Evolutionary conservation across 2,888 invertebrate genomes (phyloP).

Genomic region (Cyrtodaria siliqua): DNA sequence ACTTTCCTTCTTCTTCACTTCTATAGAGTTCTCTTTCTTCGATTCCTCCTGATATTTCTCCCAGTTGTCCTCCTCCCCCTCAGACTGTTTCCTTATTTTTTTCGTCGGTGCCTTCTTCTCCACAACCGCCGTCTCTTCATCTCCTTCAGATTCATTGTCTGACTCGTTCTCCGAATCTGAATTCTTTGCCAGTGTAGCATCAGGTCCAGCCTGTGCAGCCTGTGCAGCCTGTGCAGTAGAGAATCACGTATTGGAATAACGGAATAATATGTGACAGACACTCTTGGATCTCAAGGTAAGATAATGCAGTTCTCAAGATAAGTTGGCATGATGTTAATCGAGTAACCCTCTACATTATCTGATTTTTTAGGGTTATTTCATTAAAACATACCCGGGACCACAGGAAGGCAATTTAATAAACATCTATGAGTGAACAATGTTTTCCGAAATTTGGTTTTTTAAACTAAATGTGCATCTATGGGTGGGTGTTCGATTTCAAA

Average conservation of each 20-base stretch:
- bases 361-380: no score
- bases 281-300: no score
- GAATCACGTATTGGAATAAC: not conserved
- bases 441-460: no score
- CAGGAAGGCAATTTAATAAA: no score
- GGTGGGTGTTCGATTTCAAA: no score
- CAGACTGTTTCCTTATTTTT: slow-evolving; percentile 43
- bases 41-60: slow-evolving; percentile 96
- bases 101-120: slow-evolving; percentile 45
- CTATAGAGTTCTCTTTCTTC: slow-evolving; percentile 91
- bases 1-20: slow-evolving; percentile 97
- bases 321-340: no score
- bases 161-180: slow-evolving; percentile 54
- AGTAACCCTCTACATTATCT: no score
- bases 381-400: no score
- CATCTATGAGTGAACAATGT: no score
- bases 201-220: not conserved
- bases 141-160: slow-evolving; percentile 67
- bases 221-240: not conserved
- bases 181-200: not conserved
- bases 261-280: not conserved
- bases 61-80: slow-evolving; percentile 95
- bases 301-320: no score
- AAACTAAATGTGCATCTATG: no score
- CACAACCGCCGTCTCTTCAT: slow-evolving; percentile 54